Conservation (phyloP, 2,797 vertebrate genomes). For the Pagetopsis macropterus region DNA sequence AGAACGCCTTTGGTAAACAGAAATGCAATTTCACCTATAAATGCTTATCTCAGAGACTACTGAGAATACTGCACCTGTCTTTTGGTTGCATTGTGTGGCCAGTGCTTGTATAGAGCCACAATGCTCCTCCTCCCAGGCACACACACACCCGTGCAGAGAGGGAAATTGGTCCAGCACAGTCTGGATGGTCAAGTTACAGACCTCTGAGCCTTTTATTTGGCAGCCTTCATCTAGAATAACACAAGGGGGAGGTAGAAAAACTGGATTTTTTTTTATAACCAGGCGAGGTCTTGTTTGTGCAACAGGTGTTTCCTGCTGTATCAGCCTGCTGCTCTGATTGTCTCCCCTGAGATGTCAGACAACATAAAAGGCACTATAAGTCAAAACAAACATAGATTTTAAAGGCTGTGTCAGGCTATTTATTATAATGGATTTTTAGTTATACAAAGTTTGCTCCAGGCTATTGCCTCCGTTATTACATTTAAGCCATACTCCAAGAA, state of each 20-base stretch:
- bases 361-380: background rate
- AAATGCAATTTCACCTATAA: constrained; percentile 43
- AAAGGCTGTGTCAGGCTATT: background rate
- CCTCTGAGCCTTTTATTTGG: constrained; percentile 78
- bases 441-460: constrained; percentile 48
- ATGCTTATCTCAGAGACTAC: constrained; percentile 32
- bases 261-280: constrained; percentile 66
- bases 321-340: constrained; percentile 13
- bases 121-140: constrained; percentile 73
- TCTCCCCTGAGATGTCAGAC: background rate
- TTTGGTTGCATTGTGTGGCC: constrained; percentile 76
- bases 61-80: constrained; percentile 63
- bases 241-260: constrained; percentile 60
- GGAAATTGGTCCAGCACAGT: constrained; percentile 78
- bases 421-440: constrained; percentile 6
- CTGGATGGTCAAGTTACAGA: constrained; percentile 85
- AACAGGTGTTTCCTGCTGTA: constrained; percentile 50
- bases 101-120: constrained; percentile 81
- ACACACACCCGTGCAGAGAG: constrained; percentile 84
- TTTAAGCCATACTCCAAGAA: constrained; percentile 46
- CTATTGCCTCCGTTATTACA: constrained; percentile 61
- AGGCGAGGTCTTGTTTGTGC: constrained; percentile 31
- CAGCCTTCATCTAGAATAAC: constrained; percentile 82
- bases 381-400: constrained; percentile 10
- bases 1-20: constrained; percentile 55